A percentile compares a stretch with the other conserved stretches of the same genome.
phyloP scores from a whole-genome alignment of 2,888 invertebrate genomes.

The Patella pellucida region DNA sequence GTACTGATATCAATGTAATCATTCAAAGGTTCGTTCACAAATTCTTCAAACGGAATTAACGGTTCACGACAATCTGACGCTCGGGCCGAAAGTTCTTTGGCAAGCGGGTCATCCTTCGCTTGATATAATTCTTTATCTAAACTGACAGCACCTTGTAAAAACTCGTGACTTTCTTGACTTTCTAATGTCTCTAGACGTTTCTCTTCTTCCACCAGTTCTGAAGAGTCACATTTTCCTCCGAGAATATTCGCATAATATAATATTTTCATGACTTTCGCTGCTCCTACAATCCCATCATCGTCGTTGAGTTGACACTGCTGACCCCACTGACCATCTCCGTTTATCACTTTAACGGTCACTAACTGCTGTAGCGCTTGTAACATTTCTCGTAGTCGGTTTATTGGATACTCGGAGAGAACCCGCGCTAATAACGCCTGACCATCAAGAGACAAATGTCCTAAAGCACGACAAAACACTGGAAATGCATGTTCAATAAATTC shows the following conservation, averaged over 20 bases:
- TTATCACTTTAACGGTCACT: conserved; percentile 82
- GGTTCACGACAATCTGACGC: conserved; percentile 87
- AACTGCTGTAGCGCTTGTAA: conserved; percentile 81
- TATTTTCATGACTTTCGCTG: conserved; percentile 88
- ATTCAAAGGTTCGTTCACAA: conserved; percentile 94
- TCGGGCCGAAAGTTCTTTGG: conserved; percentile 81
- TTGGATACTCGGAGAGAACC: conserved; percentile 79
- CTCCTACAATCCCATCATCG: conserved; percentile 85
- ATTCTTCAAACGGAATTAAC: conserved; percentile 87
- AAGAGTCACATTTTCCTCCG: conserved; percentile 76
- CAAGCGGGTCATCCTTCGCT: conserved; percentile 73
- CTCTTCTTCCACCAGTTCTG: conserved; percentile 61
- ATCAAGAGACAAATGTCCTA: conserved; percentile 80
- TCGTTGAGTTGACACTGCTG: conserved; percentile 82
- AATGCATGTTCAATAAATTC: conserved; percentile 88
- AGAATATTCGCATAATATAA: conserved; percentile 84
- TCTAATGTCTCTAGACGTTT: conserved; percentile 45
- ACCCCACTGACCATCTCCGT: conserved; percentile 76
- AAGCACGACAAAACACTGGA: conserved; percentile 80
- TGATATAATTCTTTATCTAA: conserved; percentile 66
- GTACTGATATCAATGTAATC: conserved; percentile 94
- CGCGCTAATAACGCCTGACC: conserved; percentile 86
- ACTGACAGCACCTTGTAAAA: conserved; percentile 63
- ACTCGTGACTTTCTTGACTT: conserved; percentile 48
- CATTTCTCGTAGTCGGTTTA: conserved; percentile 50